Percentiles rank a stretch among this genome's conserved stretches.
phyloP scores from a whole-genome alignment of 2,113 vertebrate species.

The Chelonoidis abingdonii region DNA sequence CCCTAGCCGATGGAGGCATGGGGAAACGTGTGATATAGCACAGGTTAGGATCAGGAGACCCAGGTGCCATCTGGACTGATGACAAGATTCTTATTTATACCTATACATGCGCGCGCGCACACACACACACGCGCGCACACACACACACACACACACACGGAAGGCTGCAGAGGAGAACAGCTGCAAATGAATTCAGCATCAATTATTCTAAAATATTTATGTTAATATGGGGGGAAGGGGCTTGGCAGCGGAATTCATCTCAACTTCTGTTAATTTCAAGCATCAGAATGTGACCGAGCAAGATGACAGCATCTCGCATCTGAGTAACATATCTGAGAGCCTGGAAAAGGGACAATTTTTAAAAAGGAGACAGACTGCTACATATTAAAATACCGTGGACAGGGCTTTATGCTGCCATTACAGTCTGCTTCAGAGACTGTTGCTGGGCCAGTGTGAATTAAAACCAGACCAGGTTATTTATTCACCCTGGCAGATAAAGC shows the following conservation, averaged over 20 bases:
- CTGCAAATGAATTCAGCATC: conserved; percentile 67
- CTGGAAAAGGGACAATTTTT: conserved; percentile 33
- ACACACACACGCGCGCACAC: conserved; percentile 13
- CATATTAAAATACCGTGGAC: conserved; percentile 70
- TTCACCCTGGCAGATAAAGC: conserved; percentile 73
- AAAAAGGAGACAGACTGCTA: conserved; percentile 56
- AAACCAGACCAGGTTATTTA: conserved; percentile 63
- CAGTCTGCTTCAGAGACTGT: conserved; percentile 53
- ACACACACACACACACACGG: conserved; percentile 46
- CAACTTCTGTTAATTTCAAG: conserved; percentile 35
- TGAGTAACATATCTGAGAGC: conserved; percentile 50
- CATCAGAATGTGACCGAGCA: conserved; percentile 56
- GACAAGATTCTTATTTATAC: conserved; percentile 17
- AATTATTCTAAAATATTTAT: conserved; percentile 72
- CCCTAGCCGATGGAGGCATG: conserved; percentile 38
- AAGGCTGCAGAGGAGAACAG: conserved; percentile 51
- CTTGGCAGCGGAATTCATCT: conserved; percentile 53
- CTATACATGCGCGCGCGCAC: not conserved
- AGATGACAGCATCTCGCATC: conserved; percentile 57
- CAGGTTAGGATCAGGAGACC: conserved; percentile 19
- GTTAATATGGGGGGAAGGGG: conserved; percentile 61
- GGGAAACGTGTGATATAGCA: not conserved
- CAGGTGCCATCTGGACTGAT: conserved; percentile 67
- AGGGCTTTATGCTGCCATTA: conserved; percentile 46
- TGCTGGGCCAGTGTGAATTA: conserved; percentile 69